Base-by-base conservation (phyloP, 2,888 invertebrate genomes). In the Andrena camellia region DNA sequence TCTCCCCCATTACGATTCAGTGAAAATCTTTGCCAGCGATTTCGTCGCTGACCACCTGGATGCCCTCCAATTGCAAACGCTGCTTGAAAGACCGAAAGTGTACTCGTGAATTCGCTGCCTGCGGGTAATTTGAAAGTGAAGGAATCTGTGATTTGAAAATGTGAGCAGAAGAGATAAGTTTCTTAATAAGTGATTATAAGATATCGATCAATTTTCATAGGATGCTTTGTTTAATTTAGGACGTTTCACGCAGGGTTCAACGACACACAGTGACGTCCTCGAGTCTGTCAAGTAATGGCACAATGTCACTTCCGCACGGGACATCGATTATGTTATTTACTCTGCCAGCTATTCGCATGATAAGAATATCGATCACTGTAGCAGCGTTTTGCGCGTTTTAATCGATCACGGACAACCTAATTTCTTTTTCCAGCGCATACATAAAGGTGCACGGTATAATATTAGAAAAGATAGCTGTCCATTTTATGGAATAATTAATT, bases 291-390 rank as follows among this genome's bases (percentile, higher is more conserved):
- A 2, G 7, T 8, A 23, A 48, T 10, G 48, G 1, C 13, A 54
- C 20, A 23, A 42, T 26, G 69, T 70, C 64, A 59, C 48, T 71
- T 67, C 48, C 13, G 6, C 20, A 7, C 13, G 23, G 23, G 8
- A 42, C 72, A 66, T 79, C 69, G 52, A 79, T 78, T 69, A 42
- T 29, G 29, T 35, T 78, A 33, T 64, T 72, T 52, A 63, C 13
- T 57, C 35, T 23, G 62, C 26, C 57, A 50, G 48, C 8, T 13
- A 35, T 33, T 8, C 33, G 50, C 33, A 17, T 2, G 50, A 73
- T 20, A 50, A 73, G 10, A 20, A 13, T 54, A 35, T 20, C 57
- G 66, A 73, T 72, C 62, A 29, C 23, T 26, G 4, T 7, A 26
- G 60, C 7, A 54, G 17, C 29, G 20, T 26, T 26, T 13, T 8